Conservation (phyloP, 1,140 invertebrate species). For the Diachasmimorpha longicaudata region DNA sequence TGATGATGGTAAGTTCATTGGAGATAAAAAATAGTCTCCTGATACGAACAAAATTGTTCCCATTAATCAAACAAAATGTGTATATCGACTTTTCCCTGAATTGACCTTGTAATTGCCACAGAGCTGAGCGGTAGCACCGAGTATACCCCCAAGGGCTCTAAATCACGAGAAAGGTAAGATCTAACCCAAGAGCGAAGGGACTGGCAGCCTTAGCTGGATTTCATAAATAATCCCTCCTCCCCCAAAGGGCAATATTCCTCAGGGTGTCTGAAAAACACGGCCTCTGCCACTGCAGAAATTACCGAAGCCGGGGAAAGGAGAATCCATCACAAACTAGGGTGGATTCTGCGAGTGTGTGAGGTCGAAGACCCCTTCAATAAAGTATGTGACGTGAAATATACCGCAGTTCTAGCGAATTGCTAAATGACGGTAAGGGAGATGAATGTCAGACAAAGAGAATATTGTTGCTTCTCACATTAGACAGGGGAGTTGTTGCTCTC, state of each 20-base stretch:
- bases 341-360: constrained; percentile 5
- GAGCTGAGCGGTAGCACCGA: not conserved
- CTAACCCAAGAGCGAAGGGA: not conserved
- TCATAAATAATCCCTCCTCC: constrained; percentile 14
- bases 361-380: constrained; percentile 26
- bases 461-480: not conserved
- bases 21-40: too few species aligned
- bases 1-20: not conserved
- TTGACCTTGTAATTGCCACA: not conserved
- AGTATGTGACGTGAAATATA: constrained; percentile 25
- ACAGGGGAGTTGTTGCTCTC: not conserved
- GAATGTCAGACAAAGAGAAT: not conserved
- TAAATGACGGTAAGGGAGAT: not conserved
- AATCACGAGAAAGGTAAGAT: not conserved
- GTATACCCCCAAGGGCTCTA: not conserved
- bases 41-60: too few species aligned
- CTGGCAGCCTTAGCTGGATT: not conserved
- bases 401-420: not conserved
- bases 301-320: not conserved
- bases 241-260: not conserved
- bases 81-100: too few species aligned
- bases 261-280: not conserved
- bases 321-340: constrained; percentile 16
- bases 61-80: too few species aligned
- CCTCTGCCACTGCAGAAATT: not conserved